Evolutionary conservation across 2,797 vertebrate genomes (phyloP).

Genomic region (Chiloscyllium punctatum): DNA sequence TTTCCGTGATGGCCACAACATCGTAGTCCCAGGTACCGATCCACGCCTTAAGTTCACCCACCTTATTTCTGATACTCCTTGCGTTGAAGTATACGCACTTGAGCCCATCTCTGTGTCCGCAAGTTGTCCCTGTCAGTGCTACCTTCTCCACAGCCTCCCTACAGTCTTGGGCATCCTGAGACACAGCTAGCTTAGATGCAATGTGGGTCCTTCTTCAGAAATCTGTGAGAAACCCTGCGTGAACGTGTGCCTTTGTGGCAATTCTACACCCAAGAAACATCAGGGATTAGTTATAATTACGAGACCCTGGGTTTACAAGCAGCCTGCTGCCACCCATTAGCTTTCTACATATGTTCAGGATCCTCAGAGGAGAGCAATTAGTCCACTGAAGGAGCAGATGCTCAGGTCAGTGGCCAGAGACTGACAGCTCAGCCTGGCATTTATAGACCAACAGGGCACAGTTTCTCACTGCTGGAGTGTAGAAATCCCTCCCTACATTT

Average conservation of each 20-base stretch:
- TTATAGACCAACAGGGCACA: background rate
- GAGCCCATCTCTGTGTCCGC: too few relatives aligned
- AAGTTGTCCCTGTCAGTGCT: too few relatives aligned
- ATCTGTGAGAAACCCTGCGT: background rate
- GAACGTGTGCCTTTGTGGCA: background rate
- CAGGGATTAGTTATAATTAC: background rate
- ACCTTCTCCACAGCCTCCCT: too few relatives aligned
- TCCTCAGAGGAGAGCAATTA: background rate
- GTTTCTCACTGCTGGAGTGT: background rate
- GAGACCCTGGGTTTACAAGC: background rate
- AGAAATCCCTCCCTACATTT: background rate
- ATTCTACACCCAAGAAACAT: background rate
- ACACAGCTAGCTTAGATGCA: too few relatives aligned
- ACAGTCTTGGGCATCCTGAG: too few relatives aligned
- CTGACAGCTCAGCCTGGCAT: background rate
- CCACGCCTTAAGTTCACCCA: too few relatives aligned
- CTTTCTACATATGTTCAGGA: background rate
- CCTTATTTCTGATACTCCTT: too few relatives aligned
- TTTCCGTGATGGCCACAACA: too few relatives aligned
- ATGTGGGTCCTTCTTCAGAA: background rate
- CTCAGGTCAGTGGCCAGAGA: background rate
- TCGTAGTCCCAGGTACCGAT: too few relatives aligned
- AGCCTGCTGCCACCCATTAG: background rate
- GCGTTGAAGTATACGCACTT: too few relatives aligned
- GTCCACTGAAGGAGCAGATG: background rate